Conservation (phyloP, 2,797 vertebrate species). For the Lutjanus campechanus region DNA sequence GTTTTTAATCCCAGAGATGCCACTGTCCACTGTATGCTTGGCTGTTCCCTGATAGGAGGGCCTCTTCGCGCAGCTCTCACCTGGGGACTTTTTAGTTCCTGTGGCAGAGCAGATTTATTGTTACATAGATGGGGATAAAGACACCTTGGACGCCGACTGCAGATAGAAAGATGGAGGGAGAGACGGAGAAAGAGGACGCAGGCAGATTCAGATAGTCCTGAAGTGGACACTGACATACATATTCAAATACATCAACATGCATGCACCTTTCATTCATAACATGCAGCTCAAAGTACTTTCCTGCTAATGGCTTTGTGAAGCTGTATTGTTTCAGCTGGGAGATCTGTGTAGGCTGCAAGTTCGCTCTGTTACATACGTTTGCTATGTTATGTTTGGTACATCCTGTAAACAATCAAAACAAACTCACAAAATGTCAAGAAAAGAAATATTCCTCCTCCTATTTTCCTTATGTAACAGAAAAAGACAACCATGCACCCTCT, state of each 20-base stretch:
- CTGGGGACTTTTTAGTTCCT: slow-evolving; percentile 76
- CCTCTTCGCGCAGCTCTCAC: slow-evolving; percentile 66
- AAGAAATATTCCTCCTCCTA: too few species aligned
- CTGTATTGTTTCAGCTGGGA: too few species aligned
- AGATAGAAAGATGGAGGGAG: slow-evolving; percentile 45
- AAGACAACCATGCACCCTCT: too few species aligned
- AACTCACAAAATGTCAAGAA: too few species aligned
- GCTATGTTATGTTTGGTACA: too few species aligned
- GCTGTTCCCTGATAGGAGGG: slow-evolving; percentile 75
- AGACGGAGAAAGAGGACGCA: slow-evolving; percentile 2
- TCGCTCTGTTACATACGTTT: too few species aligned
- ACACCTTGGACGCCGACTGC: slow-evolving; percentile 53
- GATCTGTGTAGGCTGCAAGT: too few species aligned
- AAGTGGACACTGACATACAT: slow-evolving; percentile 5
- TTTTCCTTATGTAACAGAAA: too few species aligned
- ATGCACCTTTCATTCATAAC: background rate
- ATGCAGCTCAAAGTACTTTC: background rate
- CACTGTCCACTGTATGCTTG: slow-evolving; percentile 79
- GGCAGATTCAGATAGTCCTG: slow-evolving; percentile 30
- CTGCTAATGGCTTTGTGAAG: too few species aligned
- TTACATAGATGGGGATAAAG: slow-evolving; percentile 70
- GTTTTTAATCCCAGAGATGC: slow-evolving; percentile 83
- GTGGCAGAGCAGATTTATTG: slow-evolving; percentile 77
- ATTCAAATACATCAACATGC: background rate
- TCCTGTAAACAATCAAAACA: too few species aligned